Evolutionary conservation across 2,797 vertebrate species (phyloP).

Genomic region (Enteromius anoplus): DNA sequence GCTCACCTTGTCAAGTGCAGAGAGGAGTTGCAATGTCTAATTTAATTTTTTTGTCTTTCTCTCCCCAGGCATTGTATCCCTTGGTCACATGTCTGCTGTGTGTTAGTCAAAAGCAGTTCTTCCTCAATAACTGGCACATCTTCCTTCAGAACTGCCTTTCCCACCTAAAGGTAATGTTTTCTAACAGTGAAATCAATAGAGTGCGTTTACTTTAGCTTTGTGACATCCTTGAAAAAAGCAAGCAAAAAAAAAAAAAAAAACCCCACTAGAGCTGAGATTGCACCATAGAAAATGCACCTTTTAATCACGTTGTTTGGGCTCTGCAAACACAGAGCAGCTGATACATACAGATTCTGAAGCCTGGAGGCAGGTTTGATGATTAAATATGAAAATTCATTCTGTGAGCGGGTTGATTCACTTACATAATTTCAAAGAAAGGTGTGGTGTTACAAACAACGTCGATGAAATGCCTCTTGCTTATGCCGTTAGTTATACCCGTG

Average conservation of each 20-base stretch:
- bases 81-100: conserved; percentile 98
- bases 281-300: not conserved
- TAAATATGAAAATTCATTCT: not conserved
- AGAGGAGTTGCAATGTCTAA: not conserved
- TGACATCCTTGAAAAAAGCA: not conserved
- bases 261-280: not conserved
- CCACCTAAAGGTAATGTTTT: conserved; percentile 92
- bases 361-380: conserved; percentile 12
- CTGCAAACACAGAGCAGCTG: not conserved
- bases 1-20: not conserved
- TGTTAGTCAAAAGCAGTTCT: conserved; percentile 99
- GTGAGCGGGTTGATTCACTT: conserved; percentile 3
- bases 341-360: not conserved
- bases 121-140: conserved; percentile 99
- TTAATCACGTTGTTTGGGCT: not conserved
- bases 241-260: not conserved
- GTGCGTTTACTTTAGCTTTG: not conserved
- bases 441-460: not conserved
- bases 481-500: not conserved
- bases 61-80: conserved; percentile 91
- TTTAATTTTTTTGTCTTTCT: not conserved
- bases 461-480: not conserved
- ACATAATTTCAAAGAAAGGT: not conserved
- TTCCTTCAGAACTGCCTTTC: conserved; percentile 99
- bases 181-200: not conserved